Evolutionary conservation across 2,113 vertebrate genomes (phyloP).

Genomic region (Lasiurus borealis): DNA sequence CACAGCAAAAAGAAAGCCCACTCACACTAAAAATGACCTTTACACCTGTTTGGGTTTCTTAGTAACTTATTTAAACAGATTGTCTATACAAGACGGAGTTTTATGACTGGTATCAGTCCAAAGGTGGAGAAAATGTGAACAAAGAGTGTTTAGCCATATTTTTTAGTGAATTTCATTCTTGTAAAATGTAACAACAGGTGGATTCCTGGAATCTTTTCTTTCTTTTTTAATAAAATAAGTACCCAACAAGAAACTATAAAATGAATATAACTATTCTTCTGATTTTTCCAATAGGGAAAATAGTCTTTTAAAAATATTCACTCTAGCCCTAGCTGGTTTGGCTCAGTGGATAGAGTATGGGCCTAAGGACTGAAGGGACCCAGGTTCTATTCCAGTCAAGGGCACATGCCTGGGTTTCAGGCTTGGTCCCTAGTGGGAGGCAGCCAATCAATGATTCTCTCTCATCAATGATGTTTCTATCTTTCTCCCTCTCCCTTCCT

Average conservation of each 20-base stretch:
- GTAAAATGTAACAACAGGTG: constrained; percentile 52
- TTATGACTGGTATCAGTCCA: constrained; percentile 81
- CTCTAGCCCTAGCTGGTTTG: neutral
- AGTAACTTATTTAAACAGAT: constrained; percentile 84
- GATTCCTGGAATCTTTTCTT: constrained; percentile 21
- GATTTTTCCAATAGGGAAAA: neutral
- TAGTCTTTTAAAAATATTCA: constrained; percentile 15
- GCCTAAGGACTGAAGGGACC: too few relatives aligned
- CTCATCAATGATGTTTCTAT: too few relatives aligned
- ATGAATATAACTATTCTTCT: neutral
- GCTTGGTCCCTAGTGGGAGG: too few relatives aligned
- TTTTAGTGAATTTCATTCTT: constrained; percentile 60
- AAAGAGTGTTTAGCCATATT: constrained; percentile 56
- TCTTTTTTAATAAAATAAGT: constrained; percentile 40
- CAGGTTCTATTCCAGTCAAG: too few relatives aligned
- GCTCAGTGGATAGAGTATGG: too few relatives aligned
- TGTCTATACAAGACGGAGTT: constrained; percentile 76
- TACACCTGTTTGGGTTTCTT: constrained; percentile 78
- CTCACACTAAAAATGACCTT: constrained; percentile 76
- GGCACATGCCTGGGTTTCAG: too few relatives aligned
- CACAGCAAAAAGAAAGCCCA: constrained; percentile 51
- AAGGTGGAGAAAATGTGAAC: constrained; percentile 72
- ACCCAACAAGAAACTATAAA: constrained; percentile 51
- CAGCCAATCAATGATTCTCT: too few relatives aligned
- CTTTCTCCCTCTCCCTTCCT: too few relatives aligned